Evolutionary conservation across 2,797 vertebrate genomes (phyloP).

Genomic region (Poeciliopsis paucimaculata): DNA sequence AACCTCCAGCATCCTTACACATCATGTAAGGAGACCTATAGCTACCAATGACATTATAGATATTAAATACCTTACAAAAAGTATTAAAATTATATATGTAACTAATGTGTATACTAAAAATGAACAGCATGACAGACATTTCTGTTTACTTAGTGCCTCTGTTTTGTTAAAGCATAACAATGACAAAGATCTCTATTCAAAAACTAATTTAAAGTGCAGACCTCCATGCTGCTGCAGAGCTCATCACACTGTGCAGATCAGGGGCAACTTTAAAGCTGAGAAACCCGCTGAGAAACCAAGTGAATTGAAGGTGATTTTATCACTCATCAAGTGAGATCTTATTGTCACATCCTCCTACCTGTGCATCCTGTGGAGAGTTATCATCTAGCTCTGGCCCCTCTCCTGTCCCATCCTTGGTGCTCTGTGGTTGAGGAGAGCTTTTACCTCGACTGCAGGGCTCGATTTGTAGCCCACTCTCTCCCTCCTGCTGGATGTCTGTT

Average conservation of each 20-base stretch:
- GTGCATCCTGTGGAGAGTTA: conserved; percentile 86
- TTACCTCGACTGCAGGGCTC: conserved; percentile 90
- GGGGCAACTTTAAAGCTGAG: conserved; percentile 1
- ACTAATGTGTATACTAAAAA: background rate
- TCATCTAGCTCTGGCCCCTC: conserved; percentile 87
- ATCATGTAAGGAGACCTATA: background rate
- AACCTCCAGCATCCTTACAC: background rate
- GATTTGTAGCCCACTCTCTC: conserved; percentile 89
- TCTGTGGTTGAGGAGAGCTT: conserved; percentile 84
- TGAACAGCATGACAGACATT: background rate
- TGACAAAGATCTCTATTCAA: background rate
- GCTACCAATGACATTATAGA: background rate
- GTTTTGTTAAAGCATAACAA: background rate
- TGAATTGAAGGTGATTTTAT: background rate
- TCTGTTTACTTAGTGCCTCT: background rate
- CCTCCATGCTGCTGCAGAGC: background rate
- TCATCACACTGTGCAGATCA: background rate
- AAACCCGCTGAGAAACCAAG: background rate
- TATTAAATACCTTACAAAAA: background rate
- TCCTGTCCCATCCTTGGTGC: conserved; percentile 87
- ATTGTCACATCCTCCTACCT: conserved; percentile 77
- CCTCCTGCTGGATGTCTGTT: conserved; percentile 94
- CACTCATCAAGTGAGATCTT: background rate
- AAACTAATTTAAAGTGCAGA: background rate
- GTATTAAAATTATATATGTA: background rate